Conservation (phyloP, 1,140 invertebrate genomes). For the Drosophila virilis region DNA sequence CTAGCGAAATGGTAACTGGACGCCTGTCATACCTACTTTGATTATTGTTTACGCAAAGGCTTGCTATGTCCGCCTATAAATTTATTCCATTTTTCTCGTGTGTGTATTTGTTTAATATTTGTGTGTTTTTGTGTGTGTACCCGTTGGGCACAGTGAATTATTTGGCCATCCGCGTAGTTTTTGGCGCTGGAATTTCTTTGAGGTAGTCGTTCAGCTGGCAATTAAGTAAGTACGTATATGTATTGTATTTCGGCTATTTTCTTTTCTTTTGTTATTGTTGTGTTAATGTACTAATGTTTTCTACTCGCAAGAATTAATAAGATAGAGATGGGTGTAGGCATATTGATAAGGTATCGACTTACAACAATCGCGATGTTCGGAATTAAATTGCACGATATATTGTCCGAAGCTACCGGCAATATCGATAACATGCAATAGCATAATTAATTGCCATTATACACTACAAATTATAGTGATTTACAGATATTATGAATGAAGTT, state of each 20-base stretch:
- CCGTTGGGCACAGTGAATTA: constrained; percentile 2
- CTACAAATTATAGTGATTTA: too few relatives aligned
- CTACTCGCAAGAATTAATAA: constrained; percentile 18
- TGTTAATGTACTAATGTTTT: constrained; percentile 1
- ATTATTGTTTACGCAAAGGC: neutral
- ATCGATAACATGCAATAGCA: too few relatives aligned
- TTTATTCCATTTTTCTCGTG: constrained; percentile 2
- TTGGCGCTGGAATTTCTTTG: neutral
- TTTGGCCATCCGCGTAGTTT: neutral
- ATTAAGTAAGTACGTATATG: neutral
- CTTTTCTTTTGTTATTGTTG: neutral
- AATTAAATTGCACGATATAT: too few relatives aligned
- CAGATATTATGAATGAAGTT: too few relatives aligned
- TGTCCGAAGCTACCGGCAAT: too few relatives aligned
- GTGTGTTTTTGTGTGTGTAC: constrained; percentile 5
- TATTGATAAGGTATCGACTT: neutral
- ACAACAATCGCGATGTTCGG: neutral
- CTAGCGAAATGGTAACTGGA: neutral
- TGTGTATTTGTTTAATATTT: constrained; percentile 6
- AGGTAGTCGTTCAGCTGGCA: neutral
- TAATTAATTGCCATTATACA: too few relatives aligned
- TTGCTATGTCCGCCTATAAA: constrained; percentile 6
- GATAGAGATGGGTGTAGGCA: constrained; percentile 1
- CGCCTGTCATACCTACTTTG: constrained; percentile 4
- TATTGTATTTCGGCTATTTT: neutral